These are phyloP conservation scores for Thripadectes ignobilis DNA, from an alignment of 2,797 vertebrate species.

Conservation along the genomic window DNA sequence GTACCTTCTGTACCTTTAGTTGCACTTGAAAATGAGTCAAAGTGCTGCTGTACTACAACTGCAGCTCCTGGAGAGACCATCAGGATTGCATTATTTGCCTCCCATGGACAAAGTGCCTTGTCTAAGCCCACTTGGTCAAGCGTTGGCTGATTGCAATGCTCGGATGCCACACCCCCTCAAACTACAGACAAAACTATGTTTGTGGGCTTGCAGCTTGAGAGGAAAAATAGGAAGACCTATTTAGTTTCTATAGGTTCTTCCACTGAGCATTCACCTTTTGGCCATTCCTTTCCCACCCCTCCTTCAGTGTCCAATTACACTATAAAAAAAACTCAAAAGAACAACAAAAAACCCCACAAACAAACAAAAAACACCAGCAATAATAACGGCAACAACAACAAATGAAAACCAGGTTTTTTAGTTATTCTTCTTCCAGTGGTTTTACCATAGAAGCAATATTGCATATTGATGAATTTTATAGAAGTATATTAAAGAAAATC, in stretches of 20 bases:
- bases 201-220: background rate
- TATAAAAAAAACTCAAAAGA: background rate
- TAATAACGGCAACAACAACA: too few relatives aligned
- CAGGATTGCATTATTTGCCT: background rate
- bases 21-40: background rate
- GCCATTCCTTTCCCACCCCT: background rate
- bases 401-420: accelerated
- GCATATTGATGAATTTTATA: background rate
- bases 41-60: background rate
- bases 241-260: background rate
- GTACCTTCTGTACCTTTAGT: background rate
- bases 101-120: background rate
- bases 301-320: background rate
- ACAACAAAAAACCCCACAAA: background rate
- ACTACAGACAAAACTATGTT: background rate
- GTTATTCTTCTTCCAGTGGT: background rate
- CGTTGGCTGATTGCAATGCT: background rate
- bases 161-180: background rate
- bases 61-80: background rate
- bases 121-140: background rate
- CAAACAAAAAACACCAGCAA: too few relatives aligned
- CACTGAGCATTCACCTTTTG: accelerated
- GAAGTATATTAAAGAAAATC: background rate
- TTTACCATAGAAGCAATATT: background rate
- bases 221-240: background rate